Percentiles rank a stretch among this genome's conserved stretches.
phyloP scores from a whole-genome alignment of 2,113 vertebrate genomes.

The Ictalurus punctatus region DNA sequence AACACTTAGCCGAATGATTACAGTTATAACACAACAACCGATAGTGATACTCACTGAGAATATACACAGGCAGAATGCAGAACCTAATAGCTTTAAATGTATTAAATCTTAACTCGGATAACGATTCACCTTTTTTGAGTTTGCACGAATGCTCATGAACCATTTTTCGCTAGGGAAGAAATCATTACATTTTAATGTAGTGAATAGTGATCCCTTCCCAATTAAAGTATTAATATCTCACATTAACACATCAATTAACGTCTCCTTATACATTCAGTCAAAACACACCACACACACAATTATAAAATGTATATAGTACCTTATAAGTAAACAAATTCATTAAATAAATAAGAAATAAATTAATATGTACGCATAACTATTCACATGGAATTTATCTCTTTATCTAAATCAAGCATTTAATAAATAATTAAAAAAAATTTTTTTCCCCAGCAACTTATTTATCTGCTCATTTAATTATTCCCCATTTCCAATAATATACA shows the following conservation, averaged over 20 bases:
- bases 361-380: neutral
- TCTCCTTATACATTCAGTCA: neutral
- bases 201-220: neutral
- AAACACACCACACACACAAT: neutral
- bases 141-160: neutral
- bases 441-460: neutral
- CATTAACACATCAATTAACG: neutral
- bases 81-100: neutral
- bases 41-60: neutral
- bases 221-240: neutral
- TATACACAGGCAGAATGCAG: neutral
- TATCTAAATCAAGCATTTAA: neutral
- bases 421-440: neutral
- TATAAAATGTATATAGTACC: neutral
- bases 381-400: neutral
- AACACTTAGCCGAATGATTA: neutral
- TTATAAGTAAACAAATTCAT: neutral
- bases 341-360: neutral
- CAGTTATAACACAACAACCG: neutral
- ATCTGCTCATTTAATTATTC: neutral
- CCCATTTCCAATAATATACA: neutral
- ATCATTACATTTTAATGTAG: neutral
- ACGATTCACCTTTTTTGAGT: neutral
- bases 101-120: neutral
- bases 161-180: neutral